Percentiles rank a stretch among this genome's conserved stretches.
phyloP scores from a whole-genome alignment of 2,113 vertebrate species.

The Thalassarche chlororhynchos region DNA sequence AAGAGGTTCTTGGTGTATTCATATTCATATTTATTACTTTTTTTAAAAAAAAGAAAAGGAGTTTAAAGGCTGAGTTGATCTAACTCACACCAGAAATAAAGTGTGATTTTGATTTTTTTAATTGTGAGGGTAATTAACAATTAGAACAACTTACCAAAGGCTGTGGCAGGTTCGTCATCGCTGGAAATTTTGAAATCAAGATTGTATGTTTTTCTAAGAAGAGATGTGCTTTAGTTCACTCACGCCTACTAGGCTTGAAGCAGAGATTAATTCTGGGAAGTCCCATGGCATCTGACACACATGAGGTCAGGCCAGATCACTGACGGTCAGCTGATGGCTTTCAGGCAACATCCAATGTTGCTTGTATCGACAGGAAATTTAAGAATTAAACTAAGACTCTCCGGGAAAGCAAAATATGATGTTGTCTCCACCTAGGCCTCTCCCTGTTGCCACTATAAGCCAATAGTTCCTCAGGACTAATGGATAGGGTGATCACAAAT shows the following conservation, averaged over 20 bases:
- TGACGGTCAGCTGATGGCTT: not conserved
- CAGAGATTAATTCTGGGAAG: conserved; percentile 44
- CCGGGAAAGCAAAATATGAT: not conserved
- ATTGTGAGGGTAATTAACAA: conserved; percentile 10
- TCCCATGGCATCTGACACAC: not conserved
- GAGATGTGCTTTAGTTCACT: conserved; percentile 37
- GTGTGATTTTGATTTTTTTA: not conserved
- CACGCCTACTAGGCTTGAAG: not conserved
- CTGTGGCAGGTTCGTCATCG: not conserved
- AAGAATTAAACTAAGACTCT: not conserved
- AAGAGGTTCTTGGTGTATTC: not conserved
- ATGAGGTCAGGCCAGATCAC: not conserved
- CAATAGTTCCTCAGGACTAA: not conserved
- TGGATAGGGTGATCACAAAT: not conserved
- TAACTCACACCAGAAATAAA: not conserved
- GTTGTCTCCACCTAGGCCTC: not conserved
- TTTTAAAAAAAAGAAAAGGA: not conserved
- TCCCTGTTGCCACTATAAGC: not conserved
- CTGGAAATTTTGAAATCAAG: conserved; percentile 55
- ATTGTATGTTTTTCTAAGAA: conserved; percentile 45
- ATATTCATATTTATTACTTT: not conserved
- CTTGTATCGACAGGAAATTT: not conserved
- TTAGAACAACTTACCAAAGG: conserved; percentile 57
- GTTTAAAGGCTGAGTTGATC: not conserved
- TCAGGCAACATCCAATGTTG: conserved; percentile 31